These are phyloP conservation scores for Nymphalis urticae DNA, from an alignment of 2,888 invertebrate species.

Conservation along the genomic window DNA sequence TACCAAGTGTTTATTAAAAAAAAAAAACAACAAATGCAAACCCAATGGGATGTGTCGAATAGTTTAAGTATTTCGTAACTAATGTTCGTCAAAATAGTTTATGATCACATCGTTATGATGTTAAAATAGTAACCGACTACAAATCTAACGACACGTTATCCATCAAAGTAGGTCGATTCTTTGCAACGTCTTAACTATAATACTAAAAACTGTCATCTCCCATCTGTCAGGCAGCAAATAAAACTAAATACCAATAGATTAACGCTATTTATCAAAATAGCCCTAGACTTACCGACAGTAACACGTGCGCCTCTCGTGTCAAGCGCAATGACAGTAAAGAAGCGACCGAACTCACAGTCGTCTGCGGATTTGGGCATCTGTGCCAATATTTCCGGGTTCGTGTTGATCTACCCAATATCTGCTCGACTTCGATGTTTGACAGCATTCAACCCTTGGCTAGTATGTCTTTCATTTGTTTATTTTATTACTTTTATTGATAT, in stretches of 20 bases:
- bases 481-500: too few relatives aligned
- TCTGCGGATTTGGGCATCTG: slow-evolving; percentile 26
- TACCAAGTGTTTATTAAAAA: too few relatives aligned
- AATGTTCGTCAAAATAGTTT: too few relatives aligned
- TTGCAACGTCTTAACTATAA: not conserved
- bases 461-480: too few relatives aligned
- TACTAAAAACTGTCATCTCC: not conserved
- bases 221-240: not conserved
- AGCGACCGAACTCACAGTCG: slow-evolving; percentile 26
- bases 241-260: slow-evolving; percentile 11
- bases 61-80: too few relatives aligned
- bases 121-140: not conserved
- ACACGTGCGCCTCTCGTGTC: slow-evolving; percentile 36
- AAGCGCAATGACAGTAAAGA: slow-evolving; percentile 34
- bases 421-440: not conserved
- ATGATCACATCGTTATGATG: not conserved
- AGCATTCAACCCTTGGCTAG: not conserved
- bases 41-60: too few relatives aligned
- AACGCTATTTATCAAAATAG: slow-evolving; percentile 31
- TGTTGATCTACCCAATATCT: not conserved
- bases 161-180: not conserved
- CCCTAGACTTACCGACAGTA: slow-evolving; percentile 19
- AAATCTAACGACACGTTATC: too few relatives aligned
- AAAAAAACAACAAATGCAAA: too few relatives aligned
- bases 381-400: slow-evolving; percentile 35